phyloP scores from a whole-genome alignment of 2,797 vertebrate genomes.

The Clarias laeviceps region DNA sequence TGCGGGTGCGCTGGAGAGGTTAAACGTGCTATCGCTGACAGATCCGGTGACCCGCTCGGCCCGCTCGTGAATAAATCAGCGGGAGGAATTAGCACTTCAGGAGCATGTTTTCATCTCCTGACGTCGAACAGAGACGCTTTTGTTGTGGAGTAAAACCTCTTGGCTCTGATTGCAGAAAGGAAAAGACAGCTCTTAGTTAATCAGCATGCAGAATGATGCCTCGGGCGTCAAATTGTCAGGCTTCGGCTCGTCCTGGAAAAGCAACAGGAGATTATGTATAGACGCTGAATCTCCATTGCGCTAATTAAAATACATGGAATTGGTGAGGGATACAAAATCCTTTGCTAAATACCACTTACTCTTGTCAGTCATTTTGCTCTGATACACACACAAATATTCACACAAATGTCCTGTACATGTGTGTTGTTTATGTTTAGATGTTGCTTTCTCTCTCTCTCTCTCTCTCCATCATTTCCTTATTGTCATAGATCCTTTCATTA shows the following conservation, averaged over 20 bases:
- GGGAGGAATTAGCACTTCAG: slow-evolving; percentile 61
- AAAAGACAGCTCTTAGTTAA: slow-evolving; percentile 34
- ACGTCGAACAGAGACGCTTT: slow-evolving; percentile 26
- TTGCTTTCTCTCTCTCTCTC: too few relatives aligned
- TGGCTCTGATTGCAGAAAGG: slow-evolving; percentile 32
- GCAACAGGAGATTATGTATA: slow-evolving; percentile 12
- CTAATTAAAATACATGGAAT: slow-evolving; percentile 14
- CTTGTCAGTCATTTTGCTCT: not conserved
- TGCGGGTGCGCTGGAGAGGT: slow-evolving; percentile 57
- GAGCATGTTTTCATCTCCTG: slow-evolving; percentile 54
- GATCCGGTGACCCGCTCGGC: slow-evolving; percentile 58
- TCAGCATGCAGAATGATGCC: slow-evolving; percentile 7
- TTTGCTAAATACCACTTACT: not conserved
- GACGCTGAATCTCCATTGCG: not conserved
- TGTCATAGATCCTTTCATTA: not conserved
- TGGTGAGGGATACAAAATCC: not conserved
- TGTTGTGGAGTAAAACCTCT: slow-evolving; percentile 39
- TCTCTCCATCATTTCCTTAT: not conserved
- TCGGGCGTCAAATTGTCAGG: slow-evolving; percentile 10
- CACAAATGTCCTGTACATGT: not conserved
- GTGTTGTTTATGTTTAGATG: not conserved
- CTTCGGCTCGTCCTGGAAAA: slow-evolving; percentile 4
- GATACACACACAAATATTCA: not conserved
- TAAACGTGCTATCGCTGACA: slow-evolving; percentile 60
- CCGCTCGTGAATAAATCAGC: slow-evolving; percentile 68